phyloP scores from a whole-genome alignment of 2,888 invertebrate genomes.

The Drepanosiphum platanoidis region DNA sequence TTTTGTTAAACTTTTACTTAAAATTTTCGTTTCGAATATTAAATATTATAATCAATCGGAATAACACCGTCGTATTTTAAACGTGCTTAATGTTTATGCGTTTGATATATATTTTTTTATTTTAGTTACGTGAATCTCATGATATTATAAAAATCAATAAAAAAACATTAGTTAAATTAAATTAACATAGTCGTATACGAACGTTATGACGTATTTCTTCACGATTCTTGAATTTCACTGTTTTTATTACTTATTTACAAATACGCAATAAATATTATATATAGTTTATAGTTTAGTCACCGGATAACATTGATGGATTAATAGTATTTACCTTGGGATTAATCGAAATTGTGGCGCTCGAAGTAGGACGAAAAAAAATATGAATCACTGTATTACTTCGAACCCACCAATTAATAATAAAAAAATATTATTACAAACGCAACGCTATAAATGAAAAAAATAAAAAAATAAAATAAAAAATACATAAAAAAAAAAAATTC shows the following conservation, averaged over 20 bases:
- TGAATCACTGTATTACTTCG: constrained; percentile 26
- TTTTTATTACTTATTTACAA: neutral
- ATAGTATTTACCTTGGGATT: constrained; percentile 20
- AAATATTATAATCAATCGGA: too few species aligned
- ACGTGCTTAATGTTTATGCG: too few species aligned
- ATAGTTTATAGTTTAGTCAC: constrained; percentile 9
- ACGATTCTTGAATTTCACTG: neutral
- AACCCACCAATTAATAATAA: neutral
- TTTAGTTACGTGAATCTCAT: neutral
- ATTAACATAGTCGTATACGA: neutral
- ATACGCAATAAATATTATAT: neutral
- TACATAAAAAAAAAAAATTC: neutral
- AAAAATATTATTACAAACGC: too few species aligned
- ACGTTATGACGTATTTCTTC: neutral
- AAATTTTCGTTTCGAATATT: too few species aligned
- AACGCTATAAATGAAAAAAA: too few species aligned
- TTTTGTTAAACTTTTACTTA: too few species aligned
- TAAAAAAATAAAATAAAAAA: neutral
- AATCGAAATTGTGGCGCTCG: constrained; percentile 1
- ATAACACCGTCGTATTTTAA: too few species aligned
- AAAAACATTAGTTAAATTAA: neutral
- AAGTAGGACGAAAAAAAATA: constrained; percentile 23
- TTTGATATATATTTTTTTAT: neutral
- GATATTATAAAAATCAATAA: neutral
- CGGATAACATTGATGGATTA: constrained; percentile 46